Conservation (phyloP, 92 coral and sea anemone genomes). For the Zoanthus sansibaricus region DNA sequence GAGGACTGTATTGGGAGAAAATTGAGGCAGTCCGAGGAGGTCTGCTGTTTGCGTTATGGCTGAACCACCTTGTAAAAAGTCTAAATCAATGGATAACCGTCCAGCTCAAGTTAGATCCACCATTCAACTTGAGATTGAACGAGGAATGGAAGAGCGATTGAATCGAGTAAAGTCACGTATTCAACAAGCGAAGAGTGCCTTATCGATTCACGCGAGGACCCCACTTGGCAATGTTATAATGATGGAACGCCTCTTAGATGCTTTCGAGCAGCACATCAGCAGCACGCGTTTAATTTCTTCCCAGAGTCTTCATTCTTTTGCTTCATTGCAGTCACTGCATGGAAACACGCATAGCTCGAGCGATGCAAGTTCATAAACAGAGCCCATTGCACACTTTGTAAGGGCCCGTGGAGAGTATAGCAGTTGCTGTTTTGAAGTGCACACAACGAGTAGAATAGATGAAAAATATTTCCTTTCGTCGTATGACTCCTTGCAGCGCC, state of each 20-base stretch:
- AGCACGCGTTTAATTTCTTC: not conserved
- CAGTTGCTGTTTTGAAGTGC: slow-evolving; percentile 34
- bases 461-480: slow-evolving; percentile 40
- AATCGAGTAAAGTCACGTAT: not conserved
- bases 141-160: too few relatives aligned
- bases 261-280: slow-evolving; percentile 15
- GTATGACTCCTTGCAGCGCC: slow-evolving; percentile 2
- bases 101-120: too few relatives aligned
- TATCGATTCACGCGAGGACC: not conserved
- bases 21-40: too few relatives aligned
- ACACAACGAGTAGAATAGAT: slow-evolving; percentile 22
- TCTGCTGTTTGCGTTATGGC: too few relatives aligned
- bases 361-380: slow-evolving; percentile 26
- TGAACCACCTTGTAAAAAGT: too few relatives aligned
- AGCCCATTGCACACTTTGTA: not conserved
- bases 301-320: not conserved
- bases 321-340: not conserved
- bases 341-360: not conserved
- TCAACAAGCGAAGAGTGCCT: too few relatives aligned
- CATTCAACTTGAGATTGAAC: too few relatives aligned
- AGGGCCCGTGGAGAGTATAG: slow-evolving; percentile 28
- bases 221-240: slow-evolving; percentile 36
- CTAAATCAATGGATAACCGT: too few relatives aligned
- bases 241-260: slow-evolving; percentile 37
- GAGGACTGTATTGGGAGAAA: too few relatives aligned